Base-by-base conservation (phyloP, 2,888 invertebrate species). In the Blera fallax region DNA sequence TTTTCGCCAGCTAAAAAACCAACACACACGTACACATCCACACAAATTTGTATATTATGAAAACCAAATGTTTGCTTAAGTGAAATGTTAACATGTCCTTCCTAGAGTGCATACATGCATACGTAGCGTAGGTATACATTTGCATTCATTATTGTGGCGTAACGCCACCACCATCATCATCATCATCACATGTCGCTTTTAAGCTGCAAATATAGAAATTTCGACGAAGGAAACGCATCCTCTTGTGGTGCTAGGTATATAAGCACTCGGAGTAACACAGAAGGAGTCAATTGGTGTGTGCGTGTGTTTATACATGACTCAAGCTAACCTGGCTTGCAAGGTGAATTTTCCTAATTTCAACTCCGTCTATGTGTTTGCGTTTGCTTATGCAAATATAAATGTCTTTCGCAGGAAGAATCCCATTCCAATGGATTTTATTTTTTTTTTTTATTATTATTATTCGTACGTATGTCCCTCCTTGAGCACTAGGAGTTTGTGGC, bases 1-100 rank as follows among this genome's bases (percentile, higher is more conserved):
- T 56, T 77, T 60, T 69, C 50, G 52, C 50, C 14, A 50, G n/a
- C 69, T 24, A 16, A 77, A 52, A 70, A 29, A 37, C 29, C 56
- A 54, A 58, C 5, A 45, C 5, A 11, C 43, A 11, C n/a, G 32
- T 37, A 32, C 48, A 24, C 48, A 54, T n/a, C 24, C 34, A 27
- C 18, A 37, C 43, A 60, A 45, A 10, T n/a, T 56, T 16, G 32
- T 40, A 67, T 45, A 27, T 21, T 34, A 34, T 18, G 69, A 29
- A 34, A 72, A 40, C 54, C 40, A 70, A 81, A 85, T 76, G 76
- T 85, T 76, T 85, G 56, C 70, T 67, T 70, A 72, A 60, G 76
- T 80, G 76, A 80, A 85, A 76, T 76, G 56, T 52, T 80, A 72
- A 76, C 65, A 76, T 77, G 77, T 81, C 67, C 76, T 84, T 80